phyloP scores from a whole-genome alignment of 2,797 vertebrate genomes.

The Melopsittacus undulatus region DNA sequence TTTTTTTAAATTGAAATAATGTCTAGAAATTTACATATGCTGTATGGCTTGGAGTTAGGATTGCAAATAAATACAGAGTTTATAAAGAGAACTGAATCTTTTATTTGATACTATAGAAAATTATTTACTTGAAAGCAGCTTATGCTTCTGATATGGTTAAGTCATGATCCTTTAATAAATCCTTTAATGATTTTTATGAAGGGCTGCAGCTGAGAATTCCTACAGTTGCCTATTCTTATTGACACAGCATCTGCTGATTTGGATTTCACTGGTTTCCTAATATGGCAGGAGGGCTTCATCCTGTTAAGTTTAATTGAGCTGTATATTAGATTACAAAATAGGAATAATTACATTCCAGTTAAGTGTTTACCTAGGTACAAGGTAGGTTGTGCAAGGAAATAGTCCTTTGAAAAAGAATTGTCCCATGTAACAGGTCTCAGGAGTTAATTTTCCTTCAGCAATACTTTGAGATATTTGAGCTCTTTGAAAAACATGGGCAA shows the following conservation, averaged over 20 bases:
- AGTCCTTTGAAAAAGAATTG: neutral
- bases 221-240: neutral
- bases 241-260: neutral
- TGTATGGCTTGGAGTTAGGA: neutral
- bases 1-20: neutral
- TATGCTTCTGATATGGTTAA: neutral
- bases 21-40: neutral
- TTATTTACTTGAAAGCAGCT: neutral
- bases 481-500: neutral
- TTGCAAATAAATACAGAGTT: neutral
- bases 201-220: neutral
- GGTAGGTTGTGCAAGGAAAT: neutral
- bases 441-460: conserved; percentile 1
- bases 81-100: neutral
- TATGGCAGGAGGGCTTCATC: neutral
- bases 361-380: neutral
- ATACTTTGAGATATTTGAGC: neutral
- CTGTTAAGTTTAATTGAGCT: neutral
- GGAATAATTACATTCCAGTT: neutral
- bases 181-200: neutral
- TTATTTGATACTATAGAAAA: neutral
- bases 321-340: neutral
- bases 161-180: neutral
- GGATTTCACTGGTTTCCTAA: neutral
- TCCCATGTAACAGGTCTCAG: neutral